Evolutionary conservation across 2,113 vertebrate species (phyloP).

Genomic region (Lasiurus cinereus): DNA sequence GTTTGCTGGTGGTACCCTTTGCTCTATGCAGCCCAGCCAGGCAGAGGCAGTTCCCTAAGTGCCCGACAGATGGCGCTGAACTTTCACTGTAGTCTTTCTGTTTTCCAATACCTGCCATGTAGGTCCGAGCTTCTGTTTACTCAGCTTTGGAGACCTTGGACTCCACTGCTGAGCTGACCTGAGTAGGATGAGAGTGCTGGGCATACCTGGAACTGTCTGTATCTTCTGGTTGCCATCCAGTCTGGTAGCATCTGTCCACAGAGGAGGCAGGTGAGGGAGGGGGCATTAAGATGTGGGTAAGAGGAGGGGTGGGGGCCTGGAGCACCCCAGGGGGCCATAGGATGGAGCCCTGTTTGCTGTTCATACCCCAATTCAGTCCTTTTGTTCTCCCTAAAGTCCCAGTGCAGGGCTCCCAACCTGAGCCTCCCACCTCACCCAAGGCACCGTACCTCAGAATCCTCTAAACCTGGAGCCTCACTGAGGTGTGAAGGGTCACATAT

Average conservation of each 20-base stretch:
- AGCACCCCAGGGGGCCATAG: neutral
- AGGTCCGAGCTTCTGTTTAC: neutral
- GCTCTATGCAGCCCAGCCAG: fast-evolving
- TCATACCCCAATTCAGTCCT: neutral
- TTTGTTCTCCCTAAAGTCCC: neutral
- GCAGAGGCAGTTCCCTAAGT: constrained; percentile 49
- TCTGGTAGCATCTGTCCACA: neutral
- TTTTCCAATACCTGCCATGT: neutral
- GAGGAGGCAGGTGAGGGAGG: neutral
- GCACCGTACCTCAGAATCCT: neutral
- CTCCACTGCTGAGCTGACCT: neutral
- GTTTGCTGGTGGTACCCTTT: neutral
- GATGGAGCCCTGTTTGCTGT: neutral
- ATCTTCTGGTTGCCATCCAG: neutral
- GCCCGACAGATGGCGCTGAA: constrained; percentile 87
- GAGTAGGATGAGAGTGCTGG: neutral
- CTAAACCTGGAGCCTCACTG: neutral
- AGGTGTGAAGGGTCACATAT: neutral
- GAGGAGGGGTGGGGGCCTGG: neutral
- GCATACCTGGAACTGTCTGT: neutral
- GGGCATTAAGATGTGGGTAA: neutral
- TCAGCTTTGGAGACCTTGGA: neutral
- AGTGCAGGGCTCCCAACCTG: neutral
- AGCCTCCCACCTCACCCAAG: neutral
- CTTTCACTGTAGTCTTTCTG: constrained; percentile 80